Conservation (phyloP, 2,888 invertebrate genomes). For the Pocota personata region DNA sequence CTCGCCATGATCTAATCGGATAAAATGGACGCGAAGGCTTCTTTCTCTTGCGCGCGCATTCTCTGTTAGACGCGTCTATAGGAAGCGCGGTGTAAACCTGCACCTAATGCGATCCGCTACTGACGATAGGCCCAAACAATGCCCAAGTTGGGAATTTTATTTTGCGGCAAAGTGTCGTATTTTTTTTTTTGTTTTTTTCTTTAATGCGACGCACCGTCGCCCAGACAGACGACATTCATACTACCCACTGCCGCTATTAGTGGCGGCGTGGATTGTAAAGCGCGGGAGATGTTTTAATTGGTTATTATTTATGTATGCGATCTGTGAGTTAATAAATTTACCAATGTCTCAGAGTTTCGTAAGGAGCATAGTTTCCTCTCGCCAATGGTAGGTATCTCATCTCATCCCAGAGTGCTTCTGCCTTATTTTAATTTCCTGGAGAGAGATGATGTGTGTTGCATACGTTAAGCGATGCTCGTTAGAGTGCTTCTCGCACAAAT, state of each 20-base stretch:
- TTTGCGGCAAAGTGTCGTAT: slow-evolving; percentile 53
- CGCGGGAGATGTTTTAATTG: slow-evolving; percentile 73
- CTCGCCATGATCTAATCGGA: slow-evolving; percentile 64
- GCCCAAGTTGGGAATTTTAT: slow-evolving; percentile 64
- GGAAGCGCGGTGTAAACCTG: slow-evolving; percentile 35
- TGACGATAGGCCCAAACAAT: slow-evolving; percentile 59
- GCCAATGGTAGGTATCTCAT: slow-evolving; percentile 6
- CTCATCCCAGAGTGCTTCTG: background rate
- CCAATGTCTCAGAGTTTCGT: slow-evolving; percentile 30
- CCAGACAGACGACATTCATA: slow-evolving; percentile 18
- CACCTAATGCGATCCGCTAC: slow-evolving; percentile 47
- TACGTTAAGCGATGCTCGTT: slow-evolving; percentile 48
- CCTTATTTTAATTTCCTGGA: slow-evolving; percentile 56
- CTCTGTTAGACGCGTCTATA: slow-evolving; percentile 19
- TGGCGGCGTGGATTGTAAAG: slow-evolving; percentile 45
- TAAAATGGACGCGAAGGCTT: slow-evolving; percentile 58
- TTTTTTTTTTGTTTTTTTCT: too few relatives aligned
- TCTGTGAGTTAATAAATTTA: slow-evolving; percentile 60
- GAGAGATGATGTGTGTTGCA: slow-evolving; percentile 23
- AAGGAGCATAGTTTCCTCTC: slow-evolving; percentile 49
- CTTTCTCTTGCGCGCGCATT: slow-evolving; percentile 8
- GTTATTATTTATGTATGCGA: slow-evolving; percentile 71
- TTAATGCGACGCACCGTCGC: slow-evolving; percentile 39
- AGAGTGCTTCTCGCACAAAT: slow-evolving; percentile 23
- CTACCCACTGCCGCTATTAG: slow-evolving; percentile 26